Conservation (phyloP, 1,140 invertebrate genomes). For the Phymastichus coffea region DNA sequence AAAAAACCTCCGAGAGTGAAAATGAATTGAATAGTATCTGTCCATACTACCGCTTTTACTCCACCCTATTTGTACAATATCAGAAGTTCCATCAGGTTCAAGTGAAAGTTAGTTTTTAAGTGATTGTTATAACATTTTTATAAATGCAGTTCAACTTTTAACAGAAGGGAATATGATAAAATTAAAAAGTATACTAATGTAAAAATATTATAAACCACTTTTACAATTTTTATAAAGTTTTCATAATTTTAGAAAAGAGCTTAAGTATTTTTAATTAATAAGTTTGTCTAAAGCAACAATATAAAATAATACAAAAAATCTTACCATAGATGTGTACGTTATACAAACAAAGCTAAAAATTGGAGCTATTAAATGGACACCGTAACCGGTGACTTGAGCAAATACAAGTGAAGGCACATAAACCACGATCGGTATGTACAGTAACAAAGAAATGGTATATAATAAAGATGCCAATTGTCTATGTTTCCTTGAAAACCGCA, state of each 20-base stretch:
- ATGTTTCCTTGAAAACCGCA: conserved; percentile 65
- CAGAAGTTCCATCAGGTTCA: too few relatives aligned
- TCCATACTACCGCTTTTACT: conserved; percentile 73
- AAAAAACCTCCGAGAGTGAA: conserved; percentile 69
- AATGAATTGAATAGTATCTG: conserved; percentile 69
- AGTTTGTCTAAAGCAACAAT: neutral
- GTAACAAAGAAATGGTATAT: conserved; percentile 62
- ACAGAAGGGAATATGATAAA: too few relatives aligned
- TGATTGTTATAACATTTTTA: too few relatives aligned
- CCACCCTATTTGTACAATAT: conserved; percentile 71
- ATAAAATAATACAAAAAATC: conserved; percentile 16
- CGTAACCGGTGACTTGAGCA: conserved; percentile 66
- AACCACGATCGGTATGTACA: conserved; percentile 61
- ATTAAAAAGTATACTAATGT: too few relatives aligned
- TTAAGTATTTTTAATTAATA: neutral
- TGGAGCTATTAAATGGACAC: conserved; percentile 63
- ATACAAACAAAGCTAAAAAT: conserved; percentile 73
- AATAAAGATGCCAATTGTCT: conserved; percentile 65
- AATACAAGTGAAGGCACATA: conserved; percentile 66
- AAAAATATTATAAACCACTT: neutral
- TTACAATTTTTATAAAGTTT: neutral
- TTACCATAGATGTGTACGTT: conserved; percentile 75
- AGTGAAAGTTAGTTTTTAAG: too few relatives aligned
- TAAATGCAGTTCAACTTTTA: too few relatives aligned
- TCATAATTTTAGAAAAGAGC: conserved; percentile 1